Conservation (phyloP, 2,888 invertebrate genomes). For the Gryllus longicercus region DNA sequence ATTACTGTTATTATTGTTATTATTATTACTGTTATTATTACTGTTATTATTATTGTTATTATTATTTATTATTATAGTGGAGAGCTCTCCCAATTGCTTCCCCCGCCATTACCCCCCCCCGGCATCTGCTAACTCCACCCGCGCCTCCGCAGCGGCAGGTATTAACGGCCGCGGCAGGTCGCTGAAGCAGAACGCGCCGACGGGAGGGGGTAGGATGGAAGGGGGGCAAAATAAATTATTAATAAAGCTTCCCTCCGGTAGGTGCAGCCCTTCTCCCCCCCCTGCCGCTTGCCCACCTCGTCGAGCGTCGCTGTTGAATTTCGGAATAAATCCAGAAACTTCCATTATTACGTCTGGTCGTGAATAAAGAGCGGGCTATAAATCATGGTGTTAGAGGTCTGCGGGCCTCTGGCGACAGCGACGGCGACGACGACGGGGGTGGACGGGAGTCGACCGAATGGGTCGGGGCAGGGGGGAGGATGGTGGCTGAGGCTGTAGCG, state of each 20-base stretch:
- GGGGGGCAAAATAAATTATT: neutral
- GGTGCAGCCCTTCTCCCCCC: neutral
- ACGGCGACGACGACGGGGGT: neutral
- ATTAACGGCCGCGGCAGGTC: neutral
- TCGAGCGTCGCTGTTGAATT: neutral
- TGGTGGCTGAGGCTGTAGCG: neutral
- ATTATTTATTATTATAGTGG: too few species aligned
- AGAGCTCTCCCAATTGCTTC: too few species aligned
- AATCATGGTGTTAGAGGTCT: neutral
- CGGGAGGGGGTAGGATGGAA: too few species aligned
- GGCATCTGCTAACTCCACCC: neutral
- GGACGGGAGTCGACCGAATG: too few species aligned
- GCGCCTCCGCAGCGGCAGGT: neutral
- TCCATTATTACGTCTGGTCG: conserved; percentile 10
- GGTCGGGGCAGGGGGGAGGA: neutral
- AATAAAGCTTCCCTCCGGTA: neutral
- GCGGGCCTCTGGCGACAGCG: neutral
- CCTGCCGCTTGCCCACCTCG: neutral
- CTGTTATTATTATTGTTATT: too few species aligned
- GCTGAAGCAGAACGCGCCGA: neutral
- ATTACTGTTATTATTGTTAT: too few species aligned
- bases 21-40: too few species aligned
- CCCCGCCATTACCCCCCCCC: neutral
- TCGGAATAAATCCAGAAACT: conserved; percentile 17
- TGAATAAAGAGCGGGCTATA: neutral